Base-by-base conservation (phyloP, 2,797 vertebrate genomes). In the Lophius americanus region DNA sequence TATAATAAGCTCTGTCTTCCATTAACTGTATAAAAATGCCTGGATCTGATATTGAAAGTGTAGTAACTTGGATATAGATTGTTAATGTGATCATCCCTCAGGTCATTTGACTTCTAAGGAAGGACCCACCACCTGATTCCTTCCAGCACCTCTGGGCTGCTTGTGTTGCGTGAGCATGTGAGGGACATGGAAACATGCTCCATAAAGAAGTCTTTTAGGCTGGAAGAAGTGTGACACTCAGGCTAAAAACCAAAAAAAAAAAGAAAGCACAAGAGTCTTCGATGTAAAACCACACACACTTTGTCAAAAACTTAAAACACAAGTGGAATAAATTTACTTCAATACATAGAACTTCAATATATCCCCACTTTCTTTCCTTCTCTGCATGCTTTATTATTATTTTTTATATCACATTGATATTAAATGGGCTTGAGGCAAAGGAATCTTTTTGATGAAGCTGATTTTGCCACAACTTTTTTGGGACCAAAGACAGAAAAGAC, bases 61-160 rank as follows among this genome's bases (percentile, higher is more conserved):
- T 42, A 3, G 10, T 42, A 2, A 42, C 49, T 73, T 76, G 38
- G 44, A 57, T 73, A 75, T 67, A 55, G 23, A 23, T 23, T 23
- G 23, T 59, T 42, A 42, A 43, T 59, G 52, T 49, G 37, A 60
- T 76, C 61, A 73, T 73, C 60, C 63, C 64, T 63, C 13, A 1
- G 68, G 76, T 88, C 78, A 82, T 79, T 78, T 81, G 84, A 85
- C 61, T 75, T 75, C 60, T 63, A 39, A 49, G 37, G 41, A 38
- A 60, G 11, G 14, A 32, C 14, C 39, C 51, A 13, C 50, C 51
- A 5, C 57, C 54, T 39, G 37, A 13, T 38, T 7, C 50, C 66
- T 51, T 38, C 46, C 5, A 32, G 6, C 5, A 44, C 7, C 43
- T 33, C 6, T 9, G 53, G 62, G 66, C 72, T 74, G 38, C 42